Evolutionary conservation across 2,113 vertebrate genomes (phyloP).

Genomic region (Aleadryas rufinucha): DNA sequence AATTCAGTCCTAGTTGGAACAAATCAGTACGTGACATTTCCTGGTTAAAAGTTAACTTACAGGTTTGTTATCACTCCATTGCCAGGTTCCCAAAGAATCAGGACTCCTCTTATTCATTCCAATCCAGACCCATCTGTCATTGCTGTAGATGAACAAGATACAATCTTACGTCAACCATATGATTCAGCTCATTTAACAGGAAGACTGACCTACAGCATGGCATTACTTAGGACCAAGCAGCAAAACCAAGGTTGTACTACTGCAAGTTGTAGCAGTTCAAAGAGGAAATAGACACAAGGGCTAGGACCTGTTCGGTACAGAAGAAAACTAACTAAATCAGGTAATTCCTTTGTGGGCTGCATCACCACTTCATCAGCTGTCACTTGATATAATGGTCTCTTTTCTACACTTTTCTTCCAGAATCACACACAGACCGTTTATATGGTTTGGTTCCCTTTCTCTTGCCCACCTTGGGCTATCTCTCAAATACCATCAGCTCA

Average conservation of each 20-base stretch:
- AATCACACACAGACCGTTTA: not conserved
- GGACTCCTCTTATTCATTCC: slow-evolving; percentile 94
- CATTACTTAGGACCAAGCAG: not conserved
- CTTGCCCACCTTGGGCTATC: not conserved
- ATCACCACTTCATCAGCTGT: not conserved
- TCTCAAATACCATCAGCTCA: not conserved
- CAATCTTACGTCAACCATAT: not conserved
- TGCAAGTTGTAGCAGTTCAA: not conserved
- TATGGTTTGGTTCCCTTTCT: not conserved
- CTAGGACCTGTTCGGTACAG: not conserved
- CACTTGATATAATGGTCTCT: not conserved
- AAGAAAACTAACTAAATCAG: not conserved
- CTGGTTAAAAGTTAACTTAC: slow-evolving; percentile 75
- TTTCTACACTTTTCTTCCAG: not conserved
- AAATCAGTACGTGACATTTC: not conserved
- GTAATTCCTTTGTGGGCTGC: not conserved
- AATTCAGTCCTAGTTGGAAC: not conserved
- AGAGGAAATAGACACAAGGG: not conserved
- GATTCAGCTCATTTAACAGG: not conserved
- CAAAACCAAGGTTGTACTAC: not conserved
- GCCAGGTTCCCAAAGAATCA: slow-evolving; percentile 83
- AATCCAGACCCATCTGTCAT: slow-evolving; percentile 89
- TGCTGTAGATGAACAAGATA: slow-evolving; percentile 54
- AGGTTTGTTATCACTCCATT: slow-evolving; percentile 89
- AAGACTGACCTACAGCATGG: not conserved